These are phyloP conservation scores for Burhinus oedicnemus DNA, from an alignment of 2,113 vertebrate genomes.

Conservation along the genomic window DNA sequence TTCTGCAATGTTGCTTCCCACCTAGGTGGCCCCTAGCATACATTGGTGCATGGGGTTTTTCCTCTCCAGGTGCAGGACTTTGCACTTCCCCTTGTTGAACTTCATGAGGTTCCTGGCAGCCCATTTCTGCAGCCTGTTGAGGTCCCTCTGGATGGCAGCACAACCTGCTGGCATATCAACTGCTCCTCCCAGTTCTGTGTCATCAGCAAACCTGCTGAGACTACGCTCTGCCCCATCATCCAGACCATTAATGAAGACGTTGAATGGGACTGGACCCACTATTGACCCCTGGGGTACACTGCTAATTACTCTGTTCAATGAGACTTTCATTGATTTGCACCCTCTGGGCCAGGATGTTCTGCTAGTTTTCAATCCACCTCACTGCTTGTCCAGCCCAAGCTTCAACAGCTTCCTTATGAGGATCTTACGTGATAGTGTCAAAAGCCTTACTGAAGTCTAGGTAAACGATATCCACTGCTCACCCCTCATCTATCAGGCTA, in stretches of 20 bases:
- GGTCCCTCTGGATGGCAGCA: background rate
- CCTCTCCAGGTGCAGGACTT: background rate
- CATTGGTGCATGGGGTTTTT: background rate
- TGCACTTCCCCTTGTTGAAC: background rate
- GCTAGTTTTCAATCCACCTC: background rate
- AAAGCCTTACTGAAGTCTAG: background rate
- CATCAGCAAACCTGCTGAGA: background rate
- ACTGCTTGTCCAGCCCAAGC: background rate
- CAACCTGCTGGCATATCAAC: fast-evolving
- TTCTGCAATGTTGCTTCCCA: background rate
- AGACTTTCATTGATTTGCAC: background rate
- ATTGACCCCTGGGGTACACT: background rate
- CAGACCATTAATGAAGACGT: background rate
- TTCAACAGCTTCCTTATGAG: background rate
- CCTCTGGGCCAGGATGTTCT: background rate
- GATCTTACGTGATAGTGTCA: background rate
- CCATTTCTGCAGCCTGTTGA: background rate
- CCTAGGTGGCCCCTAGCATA: background rate
- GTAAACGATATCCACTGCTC: background rate
- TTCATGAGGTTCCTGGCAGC: background rate
- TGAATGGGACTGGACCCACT: background rate
- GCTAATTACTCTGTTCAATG: background rate
- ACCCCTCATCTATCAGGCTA: background rate
- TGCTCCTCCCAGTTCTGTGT: background rate
- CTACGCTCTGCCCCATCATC: background rate